These are phyloP conservation scores for Phenganax marumi DNA, from an alignment of 92 coral and sea anemone species.

Conservation along the genomic window DNA sequence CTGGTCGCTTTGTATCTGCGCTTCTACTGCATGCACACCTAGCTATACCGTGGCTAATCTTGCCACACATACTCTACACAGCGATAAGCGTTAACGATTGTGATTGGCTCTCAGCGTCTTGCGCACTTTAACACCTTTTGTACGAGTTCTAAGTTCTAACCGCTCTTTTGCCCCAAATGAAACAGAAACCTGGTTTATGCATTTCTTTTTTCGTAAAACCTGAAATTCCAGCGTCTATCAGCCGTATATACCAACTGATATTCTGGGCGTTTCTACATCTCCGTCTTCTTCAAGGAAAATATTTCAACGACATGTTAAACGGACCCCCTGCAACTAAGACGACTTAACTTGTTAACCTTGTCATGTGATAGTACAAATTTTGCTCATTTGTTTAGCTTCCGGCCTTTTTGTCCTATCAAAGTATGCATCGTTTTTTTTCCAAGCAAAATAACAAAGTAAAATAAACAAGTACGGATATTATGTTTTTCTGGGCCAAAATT, in stretches of 20 bases:
- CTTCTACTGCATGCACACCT: not conserved
- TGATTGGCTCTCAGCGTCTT: constrained; percentile 38
- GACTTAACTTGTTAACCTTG: constrained; percentile 43
- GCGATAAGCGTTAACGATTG: constrained; percentile 33
- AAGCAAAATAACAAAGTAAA: constrained; percentile 27
- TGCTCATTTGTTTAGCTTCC: constrained; percentile 33
- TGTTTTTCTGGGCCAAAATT: not conserved
- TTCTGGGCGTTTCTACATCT: not conserved
- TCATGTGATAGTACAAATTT: constrained; percentile 31
- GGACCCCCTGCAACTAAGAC: constrained; percentile 27
- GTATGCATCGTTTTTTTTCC: not conserved
- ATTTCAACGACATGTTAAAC: constrained; percentile 35
- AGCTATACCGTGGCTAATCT: constrained; percentile 8
- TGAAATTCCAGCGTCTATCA: not conserved
- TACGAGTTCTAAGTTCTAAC: not conserved
- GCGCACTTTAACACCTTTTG: constrained; percentile 31
- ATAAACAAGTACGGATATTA: constrained; percentile 9
- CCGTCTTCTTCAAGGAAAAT: not conserved
- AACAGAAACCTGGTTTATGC: not conserved
- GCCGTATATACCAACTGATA: not conserved
- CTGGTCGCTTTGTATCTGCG: constrained; percentile 13
- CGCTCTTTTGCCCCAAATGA: not conserved
- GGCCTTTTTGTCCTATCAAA: not conserved
- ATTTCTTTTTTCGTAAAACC: not conserved
- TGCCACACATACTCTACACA: constrained; percentile 18